Evolutionary conservation across 2,888 invertebrate species (phyloP), one percentile per base, ranked within the genome.

Genomic region (Argyra leucocephala): DNA sequence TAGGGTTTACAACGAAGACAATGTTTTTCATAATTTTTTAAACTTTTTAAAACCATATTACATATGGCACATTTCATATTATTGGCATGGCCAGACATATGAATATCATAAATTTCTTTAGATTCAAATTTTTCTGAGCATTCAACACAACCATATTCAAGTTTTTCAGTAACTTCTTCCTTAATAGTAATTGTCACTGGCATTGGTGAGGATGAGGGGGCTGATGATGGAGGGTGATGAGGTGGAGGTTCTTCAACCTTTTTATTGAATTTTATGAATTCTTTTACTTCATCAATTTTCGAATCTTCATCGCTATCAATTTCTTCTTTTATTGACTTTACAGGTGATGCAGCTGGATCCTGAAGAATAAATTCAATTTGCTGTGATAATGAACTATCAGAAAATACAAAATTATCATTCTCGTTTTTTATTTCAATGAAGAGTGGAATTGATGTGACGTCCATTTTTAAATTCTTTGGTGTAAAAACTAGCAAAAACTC

Each of bases 291-390:
- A 61, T 24, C 61, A 21, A 61, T 61, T 26, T 31, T 61, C 15
- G 31, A n/a, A 31, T 61, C 36, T 61, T 48, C 62, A 22, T 21
- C 22, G 21, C 36, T 24, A 37, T 22, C 36, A 21, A 37, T 36
- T 37, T 62, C 21, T 21, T 24, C 58, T 61, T 61, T 59, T 18
- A 59, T 23, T 23, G 59, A 59, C 15, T 59, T 59, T 24, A 75
- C 76, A 72, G 76, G 18, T 22, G 68, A 68, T 63, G 68, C 69
- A 1, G 66, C 64, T 62, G 79, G 76, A 71, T 78, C 79, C 70
- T 78, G 78, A 68, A 78, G 72, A 69, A 78, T 78, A 76, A 78
- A 78, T 78, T 78, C 78, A 76, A 78, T 79, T 76, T 78, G 78
- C 75, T 79, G 78, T 69, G 78, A 78, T 71, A 78, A 72, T 69